These are phyloP conservation scores for Raja brachyura DNA, from an alignment of 2,113 vertebrate genomes.

Conservation along the genomic window DNA sequence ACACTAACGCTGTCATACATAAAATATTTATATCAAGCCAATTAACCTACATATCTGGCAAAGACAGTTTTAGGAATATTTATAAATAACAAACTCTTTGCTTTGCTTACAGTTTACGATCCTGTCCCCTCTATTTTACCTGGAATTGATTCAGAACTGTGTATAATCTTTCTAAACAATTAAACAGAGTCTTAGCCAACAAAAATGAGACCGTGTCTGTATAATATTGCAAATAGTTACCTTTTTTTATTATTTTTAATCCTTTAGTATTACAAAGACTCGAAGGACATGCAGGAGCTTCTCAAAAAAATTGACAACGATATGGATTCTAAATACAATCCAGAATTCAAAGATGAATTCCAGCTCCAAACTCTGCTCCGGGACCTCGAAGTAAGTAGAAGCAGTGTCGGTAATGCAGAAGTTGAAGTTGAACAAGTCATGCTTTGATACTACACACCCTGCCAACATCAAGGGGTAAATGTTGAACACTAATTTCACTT, in stretches of 20 bases:
- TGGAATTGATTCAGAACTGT: neutral
- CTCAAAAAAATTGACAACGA: constrained; percentile 79
- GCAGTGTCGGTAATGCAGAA: neutral
- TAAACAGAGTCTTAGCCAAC: constrained; percentile 35
- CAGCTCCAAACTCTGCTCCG: constrained; percentile 76
- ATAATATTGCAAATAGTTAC: neutral
- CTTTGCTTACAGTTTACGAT: neutral
- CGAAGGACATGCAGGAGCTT: constrained; percentile 81
- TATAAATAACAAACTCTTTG: neutral
- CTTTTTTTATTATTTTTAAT: constrained; percentile 14
- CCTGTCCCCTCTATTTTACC: neutral
- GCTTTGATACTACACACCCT: neutral
- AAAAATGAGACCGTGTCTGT: neutral
- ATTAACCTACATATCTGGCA: too few species aligned
- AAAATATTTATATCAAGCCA: too few species aligned
- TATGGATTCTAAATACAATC: constrained; percentile 83
- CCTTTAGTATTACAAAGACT: constrained; percentile 76
- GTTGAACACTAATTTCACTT: neutral
- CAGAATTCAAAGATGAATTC: constrained; percentile 87
- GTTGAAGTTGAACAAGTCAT: neutral
- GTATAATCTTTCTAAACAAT: neutral
- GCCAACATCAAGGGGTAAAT: neutral
- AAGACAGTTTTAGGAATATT: neutral
- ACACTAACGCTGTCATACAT: too few species aligned
- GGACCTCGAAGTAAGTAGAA: constrained; percentile 75